These are phyloP conservation scores for Scaptomyza hsui DNA, from an alignment of 1,140 invertebrate genomes.

Conservation along the genomic window DNA sequence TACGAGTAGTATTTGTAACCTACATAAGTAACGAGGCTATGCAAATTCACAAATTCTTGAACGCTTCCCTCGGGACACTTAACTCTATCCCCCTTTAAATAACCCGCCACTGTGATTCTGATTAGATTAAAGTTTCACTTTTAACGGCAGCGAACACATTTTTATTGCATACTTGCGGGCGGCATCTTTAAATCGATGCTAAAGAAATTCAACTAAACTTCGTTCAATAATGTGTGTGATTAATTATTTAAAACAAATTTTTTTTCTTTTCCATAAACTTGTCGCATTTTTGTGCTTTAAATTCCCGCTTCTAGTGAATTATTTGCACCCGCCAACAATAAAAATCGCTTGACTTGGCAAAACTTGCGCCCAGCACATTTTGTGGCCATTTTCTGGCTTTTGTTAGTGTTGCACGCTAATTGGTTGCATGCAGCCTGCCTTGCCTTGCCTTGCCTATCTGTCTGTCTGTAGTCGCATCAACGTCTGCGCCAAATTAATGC, in stretches of 20 bases:
- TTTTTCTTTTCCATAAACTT: constrained; percentile 1
- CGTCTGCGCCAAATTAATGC: constrained; percentile 78
- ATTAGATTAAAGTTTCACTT: constrained; percentile 36
- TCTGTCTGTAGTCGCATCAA: constrained; percentile 39
- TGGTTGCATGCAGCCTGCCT: constrained; percentile 63
- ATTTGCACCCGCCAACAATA: constrained; percentile 31
- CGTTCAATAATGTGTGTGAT: constrained; percentile 2
- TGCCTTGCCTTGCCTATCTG: too few relatives aligned
- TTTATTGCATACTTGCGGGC: constrained; percentile 38
- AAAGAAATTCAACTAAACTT: too few relatives aligned
- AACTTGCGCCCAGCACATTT: constrained; percentile 32
- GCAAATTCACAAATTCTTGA: constrained; percentile 10
- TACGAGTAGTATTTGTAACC: background rate
- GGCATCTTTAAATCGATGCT: constrained; percentile 39
- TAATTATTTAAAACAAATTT: too few relatives aligned
- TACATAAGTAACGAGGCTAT: constrained; percentile 11
- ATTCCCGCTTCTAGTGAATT: constrained; percentile 6
- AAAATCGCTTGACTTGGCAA: constrained; percentile 4
- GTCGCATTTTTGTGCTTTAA: constrained; percentile 32
- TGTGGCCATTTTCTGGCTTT: constrained; percentile 24
- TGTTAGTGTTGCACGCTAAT: constrained; percentile 49
- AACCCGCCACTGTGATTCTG: constrained; percentile 5
- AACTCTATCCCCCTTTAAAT: background rate
- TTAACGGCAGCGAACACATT: background rate
- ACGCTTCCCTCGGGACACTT: background rate